These are phyloP conservation scores for Rhincodon typus DNA, from an alignment of 2,797 vertebrate genomes.

Conservation along the genomic window DNA sequence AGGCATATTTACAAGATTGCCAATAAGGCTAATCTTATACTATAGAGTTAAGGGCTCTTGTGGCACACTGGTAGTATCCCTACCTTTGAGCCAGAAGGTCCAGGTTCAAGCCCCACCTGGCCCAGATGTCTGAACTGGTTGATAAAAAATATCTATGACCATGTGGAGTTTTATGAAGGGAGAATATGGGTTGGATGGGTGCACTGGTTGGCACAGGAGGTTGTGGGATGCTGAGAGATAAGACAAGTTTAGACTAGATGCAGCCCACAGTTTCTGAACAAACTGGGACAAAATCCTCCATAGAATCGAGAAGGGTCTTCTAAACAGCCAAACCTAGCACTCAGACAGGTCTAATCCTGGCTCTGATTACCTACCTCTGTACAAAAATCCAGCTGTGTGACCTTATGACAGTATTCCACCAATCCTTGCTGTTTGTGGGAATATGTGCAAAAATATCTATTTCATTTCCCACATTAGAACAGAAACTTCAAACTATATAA, in stretches of 20 bases:
- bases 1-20: too few relatives aligned
- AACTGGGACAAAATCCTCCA: background rate
- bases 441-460: background rate
- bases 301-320: background rate
- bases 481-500: background rate
- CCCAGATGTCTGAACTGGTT: too few relatives aligned
- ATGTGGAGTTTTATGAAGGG: too few relatives aligned
- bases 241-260: too few relatives aligned
- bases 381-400: background rate
- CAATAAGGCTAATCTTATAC: too few relatives aligned
- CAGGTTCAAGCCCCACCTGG: too few relatives aligned
- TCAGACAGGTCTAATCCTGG: too few relatives aligned
- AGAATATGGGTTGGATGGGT: background rate
- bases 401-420: background rate
- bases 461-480: background rate
- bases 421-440: background rate
- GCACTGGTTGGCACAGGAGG: too few relatives aligned
- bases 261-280: background rate
- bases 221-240: background rate
- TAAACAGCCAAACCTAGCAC: background rate
- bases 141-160: too few relatives aligned
- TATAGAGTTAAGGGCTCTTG: too few relatives aligned
- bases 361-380: background rate
- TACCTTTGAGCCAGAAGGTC: too few relatives aligned
- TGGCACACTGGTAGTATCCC: too few relatives aligned